Evolutionary conservation across 2,888 invertebrate species (phyloP).

Genomic region (Thecocarcelia acutangulata): DNA sequence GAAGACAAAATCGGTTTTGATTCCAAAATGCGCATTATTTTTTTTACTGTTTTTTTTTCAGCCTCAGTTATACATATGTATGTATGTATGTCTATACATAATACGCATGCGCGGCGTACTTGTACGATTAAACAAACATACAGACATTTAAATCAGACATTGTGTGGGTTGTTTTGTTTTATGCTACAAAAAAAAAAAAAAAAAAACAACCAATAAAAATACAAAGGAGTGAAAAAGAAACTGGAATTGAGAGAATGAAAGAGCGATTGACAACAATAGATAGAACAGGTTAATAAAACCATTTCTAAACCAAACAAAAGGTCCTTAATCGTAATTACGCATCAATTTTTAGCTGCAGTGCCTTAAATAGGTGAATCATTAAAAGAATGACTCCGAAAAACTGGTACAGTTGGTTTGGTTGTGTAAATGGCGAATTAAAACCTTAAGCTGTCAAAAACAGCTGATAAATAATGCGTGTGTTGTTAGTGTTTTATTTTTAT

Average conservation of each 20-base stretch:
- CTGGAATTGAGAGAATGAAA: not conserved
- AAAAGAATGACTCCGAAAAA: not conserved
- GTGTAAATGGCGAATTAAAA: too few species aligned
- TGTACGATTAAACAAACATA: slow-evolving; percentile 42
- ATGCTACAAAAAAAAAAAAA: not conserved
- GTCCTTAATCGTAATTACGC: slow-evolving; percentile 53
- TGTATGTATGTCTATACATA: not conserved
- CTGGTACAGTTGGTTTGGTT: too few species aligned
- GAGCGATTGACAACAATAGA: not conserved
- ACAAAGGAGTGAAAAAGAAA: slow-evolving; percentile 5
- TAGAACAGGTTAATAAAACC: slow-evolving; percentile 10
- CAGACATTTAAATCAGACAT: slow-evolving; percentile 18
- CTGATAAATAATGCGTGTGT: too few species aligned
- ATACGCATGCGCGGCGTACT: slow-evolving; percentile 65
- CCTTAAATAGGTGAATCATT: slow-evolving; percentile 4
- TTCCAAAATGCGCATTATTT: slow-evolving; percentile 34
- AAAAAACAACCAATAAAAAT: not conserved
- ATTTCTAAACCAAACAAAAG: not conserved
- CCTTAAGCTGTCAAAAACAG: too few species aligned
- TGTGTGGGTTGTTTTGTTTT: slow-evolving; percentile 42
- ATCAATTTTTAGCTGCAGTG: slow-evolving; percentile 1
- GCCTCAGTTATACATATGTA: too few species aligned
- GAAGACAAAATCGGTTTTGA: slow-evolving; percentile 43
- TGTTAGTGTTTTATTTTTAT: too few species aligned
- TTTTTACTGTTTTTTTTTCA: not conserved